Percentiles rank a stretch among this genome's conserved stretches.
phyloP scores from a whole-genome alignment of 2,113 vertebrate species.

The Phalacrocorax carbo region DNA sequence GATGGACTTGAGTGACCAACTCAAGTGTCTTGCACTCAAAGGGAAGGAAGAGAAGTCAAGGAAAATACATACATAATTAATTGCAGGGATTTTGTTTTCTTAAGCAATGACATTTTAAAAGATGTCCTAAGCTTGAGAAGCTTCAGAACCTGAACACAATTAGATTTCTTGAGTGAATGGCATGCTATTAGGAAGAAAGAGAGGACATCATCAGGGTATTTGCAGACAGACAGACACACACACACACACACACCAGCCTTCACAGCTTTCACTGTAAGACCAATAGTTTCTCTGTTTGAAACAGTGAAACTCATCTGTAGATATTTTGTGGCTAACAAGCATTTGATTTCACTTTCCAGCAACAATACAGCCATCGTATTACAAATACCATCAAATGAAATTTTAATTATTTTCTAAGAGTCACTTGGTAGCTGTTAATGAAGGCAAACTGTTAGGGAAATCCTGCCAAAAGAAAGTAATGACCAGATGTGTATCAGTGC shows the following conservation, averaged over 20 bases:
- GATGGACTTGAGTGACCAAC: not conserved
- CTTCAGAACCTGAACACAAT: not conserved
- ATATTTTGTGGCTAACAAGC: not conserved
- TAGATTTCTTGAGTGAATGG: not conserved
- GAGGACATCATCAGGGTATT: not conserved
- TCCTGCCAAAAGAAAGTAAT: slow-evolving; percentile 26
- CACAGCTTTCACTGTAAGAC: not conserved
- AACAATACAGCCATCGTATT: not conserved
- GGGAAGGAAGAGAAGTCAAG: not conserved
- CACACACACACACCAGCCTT: not conserved
- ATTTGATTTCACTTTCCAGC: slow-evolving; percentile 38
- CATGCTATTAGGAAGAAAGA: not conserved
- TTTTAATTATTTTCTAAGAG: slow-evolving; percentile 33
- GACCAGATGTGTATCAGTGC: slow-evolving; percentile 20
- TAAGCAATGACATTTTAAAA: not conserved
- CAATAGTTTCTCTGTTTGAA: not conserved
- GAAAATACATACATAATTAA: not conserved
- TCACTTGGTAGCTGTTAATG: slow-evolving; percentile 36
- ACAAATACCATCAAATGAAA: not conserved
- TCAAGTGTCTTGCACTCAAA: not conserved
- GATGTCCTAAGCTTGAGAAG: not conserved
- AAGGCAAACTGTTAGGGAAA: slow-evolving; percentile 11
- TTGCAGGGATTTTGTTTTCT: not conserved
- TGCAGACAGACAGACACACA: not conserved
- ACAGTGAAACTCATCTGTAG: not conserved